phyloP scores from a whole-genome alignment of 1,140 invertebrate species.

The Calephelis virginiensis region DNA sequence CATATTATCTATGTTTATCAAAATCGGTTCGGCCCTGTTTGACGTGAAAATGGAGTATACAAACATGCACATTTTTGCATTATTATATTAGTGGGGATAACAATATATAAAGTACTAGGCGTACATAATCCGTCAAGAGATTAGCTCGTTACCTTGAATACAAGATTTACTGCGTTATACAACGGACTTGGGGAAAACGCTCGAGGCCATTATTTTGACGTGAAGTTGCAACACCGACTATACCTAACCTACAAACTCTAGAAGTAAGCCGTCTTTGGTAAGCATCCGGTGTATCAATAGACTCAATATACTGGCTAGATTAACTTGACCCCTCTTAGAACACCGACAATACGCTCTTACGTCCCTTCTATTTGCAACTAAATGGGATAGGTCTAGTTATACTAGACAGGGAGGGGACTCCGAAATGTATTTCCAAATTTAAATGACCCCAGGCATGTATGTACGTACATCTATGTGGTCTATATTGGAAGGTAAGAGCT shows the following conservation, averaged over 20 bases:
- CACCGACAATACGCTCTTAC: slow-evolving; percentile 23
- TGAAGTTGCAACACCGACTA: slow-evolving; percentile 45
- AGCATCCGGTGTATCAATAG: slow-evolving; percentile 67
- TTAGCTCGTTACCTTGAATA: slow-evolving; percentile 25
- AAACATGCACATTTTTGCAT: no score
- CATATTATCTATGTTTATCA: no score
- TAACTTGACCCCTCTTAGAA: slow-evolving; percentile 38
- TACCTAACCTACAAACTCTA: slow-evolving; percentile 46
- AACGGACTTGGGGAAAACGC: slow-evolving; percentile 22
- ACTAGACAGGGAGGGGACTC: slow-evolving; percentile 5
- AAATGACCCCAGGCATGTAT: slow-evolving; percentile 24
- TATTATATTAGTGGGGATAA: neutral
- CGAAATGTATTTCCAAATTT: slow-evolving; percentile 21
- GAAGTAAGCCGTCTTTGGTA: slow-evolving; percentile 57
- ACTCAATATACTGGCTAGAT: slow-evolving; percentile 58
- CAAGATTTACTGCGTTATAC: slow-evolving; percentile 19
- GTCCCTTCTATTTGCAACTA: slow-evolving; percentile 15
- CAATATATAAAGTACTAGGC: slow-evolving; percentile 6
- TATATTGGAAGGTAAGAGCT: slow-evolving; percentile 30
- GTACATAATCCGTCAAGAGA: slow-evolving; percentile 10
- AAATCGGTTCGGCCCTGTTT: no score
- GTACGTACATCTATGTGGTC: slow-evolving; percentile 11
- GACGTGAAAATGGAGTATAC: no score
- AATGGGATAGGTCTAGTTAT: slow-evolving; percentile 22
- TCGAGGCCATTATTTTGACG: slow-evolving; percentile 36